Conservation (phyloP, 2,888 invertebrate genomes). For the Rhingia campestris region DNA sequence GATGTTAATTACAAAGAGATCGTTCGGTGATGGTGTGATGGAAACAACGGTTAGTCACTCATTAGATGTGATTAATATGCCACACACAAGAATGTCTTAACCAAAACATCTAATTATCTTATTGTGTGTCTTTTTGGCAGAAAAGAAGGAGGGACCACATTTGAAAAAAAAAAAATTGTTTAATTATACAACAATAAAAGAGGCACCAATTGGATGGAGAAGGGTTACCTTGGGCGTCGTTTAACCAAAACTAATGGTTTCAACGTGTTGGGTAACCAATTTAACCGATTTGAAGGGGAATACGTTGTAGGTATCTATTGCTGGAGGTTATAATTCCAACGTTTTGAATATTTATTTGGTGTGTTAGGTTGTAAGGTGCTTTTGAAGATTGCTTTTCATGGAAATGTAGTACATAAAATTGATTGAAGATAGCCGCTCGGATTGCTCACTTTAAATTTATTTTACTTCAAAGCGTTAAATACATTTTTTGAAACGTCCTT, state of each 20-base stretch:
- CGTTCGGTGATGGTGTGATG: constrained; percentile 12
- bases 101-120: constrained; percentile 59
- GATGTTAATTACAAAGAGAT: constrained; percentile 45
- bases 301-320: neutral
- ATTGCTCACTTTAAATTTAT: too few relatives aligned
- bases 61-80: constrained; percentile 65
- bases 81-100: constrained; percentile 52
- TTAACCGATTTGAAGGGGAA: constrained; percentile 14
- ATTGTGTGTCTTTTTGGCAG: constrained; percentile 37
- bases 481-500: too few relatives aligned
- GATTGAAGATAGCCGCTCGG: too few relatives aligned
- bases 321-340: neutral
- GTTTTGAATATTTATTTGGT: neutral
- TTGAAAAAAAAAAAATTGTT: constrained; percentile 14
- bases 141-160: neutral
- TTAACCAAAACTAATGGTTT: constrained; percentile 46
- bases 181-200: constrained; percentile 33
- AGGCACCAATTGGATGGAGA: constrained; percentile 12
- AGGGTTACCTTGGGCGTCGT: constrained; percentile 47
- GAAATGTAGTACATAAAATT: too few relatives aligned
- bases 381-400: too few relatives aligned
- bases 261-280: constrained; percentile 35
- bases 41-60: constrained; percentile 38
- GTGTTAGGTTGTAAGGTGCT: too few relatives aligned
- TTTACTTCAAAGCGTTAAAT: too few relatives aligned